Base-by-base conservation (phyloP, 2,797 vertebrate species). In the Peromyscus aztecus region DNA sequence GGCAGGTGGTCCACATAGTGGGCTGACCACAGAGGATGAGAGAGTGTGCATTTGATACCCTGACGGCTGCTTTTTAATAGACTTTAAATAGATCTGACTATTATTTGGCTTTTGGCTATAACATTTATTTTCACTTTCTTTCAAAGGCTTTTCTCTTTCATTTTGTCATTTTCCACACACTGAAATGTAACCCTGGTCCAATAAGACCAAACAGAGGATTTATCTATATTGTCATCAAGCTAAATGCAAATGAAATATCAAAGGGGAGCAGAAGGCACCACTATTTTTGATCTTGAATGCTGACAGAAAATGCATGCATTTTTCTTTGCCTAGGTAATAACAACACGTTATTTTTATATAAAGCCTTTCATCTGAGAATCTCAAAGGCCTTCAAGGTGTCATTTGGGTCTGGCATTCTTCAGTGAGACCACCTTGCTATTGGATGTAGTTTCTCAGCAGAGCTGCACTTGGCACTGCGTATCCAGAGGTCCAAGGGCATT, bases 321-420 rank as follows among this genome's bases (percentile, higher is more conserved):
- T 98, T 98, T 97, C 94, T 96, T 73, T 96, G 94, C 98, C 94
- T 98, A 97, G 95, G 97, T 97, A 98, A 97, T 98, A 96, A 91
- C 94, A 97, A 96, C 80, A 93, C 77, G 96, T 96, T 94, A 97
- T 97, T 97, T 98, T 97, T 95, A 97, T 96, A 97, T 96, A 95
- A 97, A 96, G 94, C 73, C 96, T 98, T 98, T 98, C 96, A 98
- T 98, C 95, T 97, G 96, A 96, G 95, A 96, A 80, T 97, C 95
- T 97, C 95, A 96, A 94, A 97, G 96, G 9, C 97, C 95, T 97
- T 97, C 84, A 89, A 94, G 96, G 97, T 97, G 96, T 95, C 65
- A 0, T 96, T 86, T 93, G 97, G 67, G 73, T 97, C 96, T 98
- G 97, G 97, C 85, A 93, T 97, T 98, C 93, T 96, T 97, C 97